phyloP scores from a whole-genome alignment of 2,113 vertebrate genomes.

The Heterocephalus glaber region DNA sequence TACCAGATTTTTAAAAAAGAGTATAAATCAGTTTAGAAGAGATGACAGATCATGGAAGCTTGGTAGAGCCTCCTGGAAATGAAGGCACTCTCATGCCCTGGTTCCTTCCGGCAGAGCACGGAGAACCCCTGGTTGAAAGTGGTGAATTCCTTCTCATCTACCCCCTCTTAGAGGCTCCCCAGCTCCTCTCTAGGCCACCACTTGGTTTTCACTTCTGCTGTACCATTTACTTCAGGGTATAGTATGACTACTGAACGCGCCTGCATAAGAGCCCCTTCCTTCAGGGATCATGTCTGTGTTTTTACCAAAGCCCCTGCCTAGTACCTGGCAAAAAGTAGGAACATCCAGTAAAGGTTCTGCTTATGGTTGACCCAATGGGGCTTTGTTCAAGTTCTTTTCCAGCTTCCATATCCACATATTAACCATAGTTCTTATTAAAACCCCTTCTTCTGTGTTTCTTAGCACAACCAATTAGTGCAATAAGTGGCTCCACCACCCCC shows the following conservation, averaged over 20 bases:
- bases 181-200: neutral
- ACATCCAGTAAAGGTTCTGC: neutral
- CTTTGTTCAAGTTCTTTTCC: constrained; percentile 46
- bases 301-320: constrained; percentile 16
- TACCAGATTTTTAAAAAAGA: too few relatives aligned
- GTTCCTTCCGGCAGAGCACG: constrained; percentile 2
- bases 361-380: neutral
- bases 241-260: neutral
- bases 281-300: neutral
- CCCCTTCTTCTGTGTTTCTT: neutral
- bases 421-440: neutral
- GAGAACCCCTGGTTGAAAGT: neutral
- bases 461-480: neutral
- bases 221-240: neutral
- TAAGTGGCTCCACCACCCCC: neutral
- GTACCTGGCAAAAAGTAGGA: constrained; percentile 49
- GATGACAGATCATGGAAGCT: neutral
- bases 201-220: constrained; percentile 11
- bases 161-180: neutral
- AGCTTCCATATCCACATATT: neutral
- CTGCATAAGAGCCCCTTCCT: constrained; percentile 4
- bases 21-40: constrained; percentile 33
- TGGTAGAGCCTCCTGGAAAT: neutral
- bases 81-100: neutral
- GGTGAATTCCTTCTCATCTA: neutral